Evolutionary conservation across 2,797 vertebrate genomes (phyloP), one percentile per base, ranked within the genome.

Genomic region (Picus viridis): DNA sequence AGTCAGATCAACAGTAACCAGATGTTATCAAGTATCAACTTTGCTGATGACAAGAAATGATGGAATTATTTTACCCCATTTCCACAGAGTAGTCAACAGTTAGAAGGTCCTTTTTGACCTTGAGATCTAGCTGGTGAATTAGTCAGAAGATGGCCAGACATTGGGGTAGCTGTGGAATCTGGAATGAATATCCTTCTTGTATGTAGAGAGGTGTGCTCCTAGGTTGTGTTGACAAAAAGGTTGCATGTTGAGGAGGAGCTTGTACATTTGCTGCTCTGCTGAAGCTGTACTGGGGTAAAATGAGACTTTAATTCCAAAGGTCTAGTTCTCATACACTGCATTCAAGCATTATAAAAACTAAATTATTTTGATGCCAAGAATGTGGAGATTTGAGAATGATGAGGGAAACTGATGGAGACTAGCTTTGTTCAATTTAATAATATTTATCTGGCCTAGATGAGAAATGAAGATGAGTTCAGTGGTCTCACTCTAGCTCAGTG

Each of bases 391-490:
- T 82, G 62, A 72, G 72, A 57, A 41, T 89, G 27, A 16, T 77
- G 27, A 92, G 43, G 36, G 34, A 85, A 90, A 53, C 39, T 16
- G 16, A 65, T 56, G 65, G 87, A 57, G 30, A 61, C 34, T 23
- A n/a, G 34, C 29, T 81, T 84, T 93, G 59, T 83, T 94, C 92
- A 67, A n/a, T 83, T 88, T 80, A 90, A 51, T 87, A 45, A 41
- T 81, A 63, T 76, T 94, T 86, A 16, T 68, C 54, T 3, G 16
- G 10, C 29, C 78, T 83, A 79, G 73, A 51, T 91, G 34, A 59
- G 74, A 76, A 88, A 56, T 71, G 12, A 89, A 93, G 87, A 86
- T 62, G 74, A 65, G 29, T 83, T 79, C 41, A 54, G 41, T 83
- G 77, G 30, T 86, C 58, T 76, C 54, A 36, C 67, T 81, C 7